Conservation (phyloP, 2,113 vertebrate genomes). For the Lophius piscatorius region DNA sequence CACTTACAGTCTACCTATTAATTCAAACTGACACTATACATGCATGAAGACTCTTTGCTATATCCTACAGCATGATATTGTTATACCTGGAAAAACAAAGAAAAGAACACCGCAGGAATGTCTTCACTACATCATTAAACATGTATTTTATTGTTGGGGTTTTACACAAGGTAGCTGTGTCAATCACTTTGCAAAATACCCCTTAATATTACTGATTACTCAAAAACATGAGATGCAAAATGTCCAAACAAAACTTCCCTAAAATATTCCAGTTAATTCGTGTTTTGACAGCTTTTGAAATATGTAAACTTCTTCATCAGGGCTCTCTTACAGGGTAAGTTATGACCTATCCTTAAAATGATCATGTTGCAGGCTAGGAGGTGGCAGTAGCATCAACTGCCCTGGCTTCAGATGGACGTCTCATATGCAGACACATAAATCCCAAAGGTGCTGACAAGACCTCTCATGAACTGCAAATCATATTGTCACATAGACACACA, state of each 20-base stretch:
- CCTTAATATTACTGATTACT: too few species aligned
- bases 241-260: background rate
- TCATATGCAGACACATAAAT: constrained; percentile 73
- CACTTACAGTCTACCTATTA: too few species aligned
- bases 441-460: constrained; percentile 67
- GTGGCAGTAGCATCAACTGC: constrained; percentile 42
- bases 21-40: too few species aligned
- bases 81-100: too few species aligned
- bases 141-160: background rate
- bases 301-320: constrained; percentile 40
- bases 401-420: constrained; percentile 36
- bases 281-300: background rate
- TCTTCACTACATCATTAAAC: too few species aligned
- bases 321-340: constrained; percentile 27
- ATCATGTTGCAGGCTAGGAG: constrained; percentile 47
- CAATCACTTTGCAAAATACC: background rate
- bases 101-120: too few species aligned
- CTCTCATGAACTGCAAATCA: constrained; percentile 75
- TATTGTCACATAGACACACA: constrained; percentile 39
- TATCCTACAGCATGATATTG: too few species aligned
- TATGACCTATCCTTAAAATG: constrained; percentile 63
- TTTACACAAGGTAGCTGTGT: background rate
- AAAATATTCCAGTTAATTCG: background rate
- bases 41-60: too few species aligned
- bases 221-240: too few species aligned